Evolutionary conservation across 2,888 invertebrate genomes (phyloP).

Genomic region (Geophilus truncorum): DNA sequence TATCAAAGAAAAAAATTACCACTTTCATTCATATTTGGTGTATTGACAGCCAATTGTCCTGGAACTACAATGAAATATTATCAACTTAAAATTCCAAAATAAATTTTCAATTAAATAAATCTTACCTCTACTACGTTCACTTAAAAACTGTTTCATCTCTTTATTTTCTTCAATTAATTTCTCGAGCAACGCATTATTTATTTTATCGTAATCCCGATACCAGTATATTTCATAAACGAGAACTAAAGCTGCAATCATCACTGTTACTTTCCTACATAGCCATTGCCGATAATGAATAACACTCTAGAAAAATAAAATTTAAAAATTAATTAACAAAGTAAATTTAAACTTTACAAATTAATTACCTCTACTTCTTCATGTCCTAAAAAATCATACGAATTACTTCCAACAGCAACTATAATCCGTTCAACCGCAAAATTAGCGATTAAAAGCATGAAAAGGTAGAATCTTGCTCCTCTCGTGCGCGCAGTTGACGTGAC

Average conservation of each 20-base stretch:
- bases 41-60: neutral
- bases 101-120: neutral
- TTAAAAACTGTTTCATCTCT: conserved; percentile 37
- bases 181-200: conserved; percentile 51
- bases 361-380: neutral
- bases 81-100: too few relatives aligned
- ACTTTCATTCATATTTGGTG: too few relatives aligned
- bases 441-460: conserved; percentile 54
- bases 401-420: neutral
- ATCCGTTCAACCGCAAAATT: conserved; percentile 53
- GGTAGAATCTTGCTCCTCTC: conserved; percentile 54
- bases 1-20: neutral
- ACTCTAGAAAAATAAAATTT: conserved; percentile 43
- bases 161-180: conserved; percentile 50
- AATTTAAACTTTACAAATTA: conserved; percentile 38
- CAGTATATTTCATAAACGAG: conserved; percentile 47
- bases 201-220: conserved; percentile 50
- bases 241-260: conserved; percentile 45
- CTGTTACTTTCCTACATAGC: conserved; percentile 51
- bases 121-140: neutral
- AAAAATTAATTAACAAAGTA: neutral
- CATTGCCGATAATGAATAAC: conserved; percentile 51
- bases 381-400: neutral
- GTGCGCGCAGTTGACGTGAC: conserved; percentile 57
- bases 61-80: neutral